Conservation (phyloP, 2,113 vertebrate species). For the Ptyas mucosa region DNA sequence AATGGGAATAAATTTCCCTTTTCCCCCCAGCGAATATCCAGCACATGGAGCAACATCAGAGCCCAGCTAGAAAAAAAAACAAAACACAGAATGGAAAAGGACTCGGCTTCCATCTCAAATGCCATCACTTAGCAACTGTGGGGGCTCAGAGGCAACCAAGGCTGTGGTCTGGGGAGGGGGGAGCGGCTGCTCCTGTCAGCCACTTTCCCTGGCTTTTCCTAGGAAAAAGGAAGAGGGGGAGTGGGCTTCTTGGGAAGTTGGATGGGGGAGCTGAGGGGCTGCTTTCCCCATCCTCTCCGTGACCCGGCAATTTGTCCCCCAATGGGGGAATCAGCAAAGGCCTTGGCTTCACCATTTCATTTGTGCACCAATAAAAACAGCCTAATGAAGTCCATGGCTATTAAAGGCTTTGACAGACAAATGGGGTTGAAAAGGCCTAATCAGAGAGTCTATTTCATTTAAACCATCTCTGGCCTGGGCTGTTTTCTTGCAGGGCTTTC, state of each 20-base stretch:
- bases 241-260: not conserved
- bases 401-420: not conserved
- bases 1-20: not conserved
- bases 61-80: not conserved
- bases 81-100: not conserved
- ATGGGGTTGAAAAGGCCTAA: not conserved
- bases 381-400: not conserved
- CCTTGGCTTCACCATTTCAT: not conserved
- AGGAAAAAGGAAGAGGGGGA: not conserved
- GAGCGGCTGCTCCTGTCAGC: not conserved
- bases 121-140: not conserved
- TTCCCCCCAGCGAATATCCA: not conserved
- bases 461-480: not conserved
- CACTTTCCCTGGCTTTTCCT: not conserved
- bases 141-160: not conserved
- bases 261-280: no score
- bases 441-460: not conserved
- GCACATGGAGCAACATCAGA: not conserved
- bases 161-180: not conserved
- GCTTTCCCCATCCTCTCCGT: not conserved
- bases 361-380: not conserved
- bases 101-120: not conserved
- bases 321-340: not conserved
- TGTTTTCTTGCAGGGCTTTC: not conserved
- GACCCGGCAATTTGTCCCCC: not conserved